These are phyloP conservation scores for Xestobium rufovillosum DNA, from an alignment of 2,888 invertebrate species.

Conservation along the genomic window DNA sequence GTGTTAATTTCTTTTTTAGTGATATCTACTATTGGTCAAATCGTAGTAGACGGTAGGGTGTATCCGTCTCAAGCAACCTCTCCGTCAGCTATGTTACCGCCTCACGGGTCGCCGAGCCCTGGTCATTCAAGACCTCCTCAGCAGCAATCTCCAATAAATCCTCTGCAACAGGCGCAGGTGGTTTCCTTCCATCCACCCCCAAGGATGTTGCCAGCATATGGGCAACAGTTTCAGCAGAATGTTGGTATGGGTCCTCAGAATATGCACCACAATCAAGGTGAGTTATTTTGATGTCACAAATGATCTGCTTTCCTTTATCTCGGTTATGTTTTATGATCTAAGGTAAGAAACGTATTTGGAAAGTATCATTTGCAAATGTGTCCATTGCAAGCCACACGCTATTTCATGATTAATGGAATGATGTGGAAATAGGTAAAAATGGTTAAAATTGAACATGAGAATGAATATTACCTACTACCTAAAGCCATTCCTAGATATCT, in stretches of 20 bases:
- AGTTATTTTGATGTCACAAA: no score
- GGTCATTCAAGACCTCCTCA: constrained; percentile 41
- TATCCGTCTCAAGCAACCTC: constrained; percentile 53
- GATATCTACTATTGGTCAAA: constrained; percentile 68
- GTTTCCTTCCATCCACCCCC: constrained; percentile 20
- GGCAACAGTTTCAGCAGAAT: constrained; percentile 10
- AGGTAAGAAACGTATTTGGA: no score
- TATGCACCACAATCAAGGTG: constrained; percentile 22
- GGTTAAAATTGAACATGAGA: no score
- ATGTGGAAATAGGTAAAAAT: no score
- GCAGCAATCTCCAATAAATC: constrained; percentile 34
- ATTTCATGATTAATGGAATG: no score
- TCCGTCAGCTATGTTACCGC: constrained; percentile 33
- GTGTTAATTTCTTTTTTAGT: constrained; percentile 44
- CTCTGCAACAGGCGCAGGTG: constrained; percentile 28
- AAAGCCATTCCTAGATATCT: no score
- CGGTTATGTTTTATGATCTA: no score
- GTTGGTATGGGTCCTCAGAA: constrained; percentile 28
- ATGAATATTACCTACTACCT: no score
- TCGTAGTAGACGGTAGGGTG: constrained; percentile 76
- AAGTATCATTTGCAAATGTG: no score
- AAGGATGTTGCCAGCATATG: constrained; percentile 8
- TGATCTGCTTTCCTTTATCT: no score
- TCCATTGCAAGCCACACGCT: no score
- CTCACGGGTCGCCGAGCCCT: constrained; percentile 35